Base-by-base conservation (phyloP, 2,113 vertebrate species). In the Zootoca vivipara region DNA sequence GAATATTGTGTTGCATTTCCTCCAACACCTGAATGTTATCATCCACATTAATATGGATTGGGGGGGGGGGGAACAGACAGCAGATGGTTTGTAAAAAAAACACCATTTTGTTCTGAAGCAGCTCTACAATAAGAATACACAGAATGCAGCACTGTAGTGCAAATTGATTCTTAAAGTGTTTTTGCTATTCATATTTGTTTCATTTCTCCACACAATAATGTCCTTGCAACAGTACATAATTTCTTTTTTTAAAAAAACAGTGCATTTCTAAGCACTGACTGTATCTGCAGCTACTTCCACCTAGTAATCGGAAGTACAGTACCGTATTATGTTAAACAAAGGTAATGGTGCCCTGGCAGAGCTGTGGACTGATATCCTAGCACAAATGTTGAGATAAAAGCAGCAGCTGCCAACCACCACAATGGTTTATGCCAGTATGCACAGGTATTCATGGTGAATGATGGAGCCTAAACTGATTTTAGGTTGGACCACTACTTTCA, bases 11-110 rank as follows among this genome's bases (percentile, higher is more conserved):
- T 83, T 86, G 72, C 2, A 2, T 77, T 82, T 93, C 67, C 86
- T 90, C 90, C 89, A 88, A 22, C 86, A 91, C 89, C 86, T 93
- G 85, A n/a, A 82, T 88, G 90, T 85, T n/a, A 72, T 78, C 78
- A 46, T 70, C 35, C 62, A 0, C 85, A 38, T 85, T 84, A 93
- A 92, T 83, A 73, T 56, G 87, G 72, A 89, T 86, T 22, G 26
- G 2, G 46, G 46, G 46, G 46, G 46, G 46, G 2, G n/a, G n/a
- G 20, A 75, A 26, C 85, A 62, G 87, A 91, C 87, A 89, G 28
- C 74, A 80, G 78, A 58, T 52, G 3, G 35, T 89, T 89, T 75
- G 16, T 80, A 52, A 52, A 52, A 58, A 86, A 87, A 93, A 24
- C 3, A n/a, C n/a, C n/a, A 78, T 86, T 87, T 91, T 0, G 86